A percentile compares a stretch with the other conserved stretches of the same genome.
Evolutionary conservation across 2,113 vertebrate species (phyloP).

Genomic region (Hyaena hyaena): DNA sequence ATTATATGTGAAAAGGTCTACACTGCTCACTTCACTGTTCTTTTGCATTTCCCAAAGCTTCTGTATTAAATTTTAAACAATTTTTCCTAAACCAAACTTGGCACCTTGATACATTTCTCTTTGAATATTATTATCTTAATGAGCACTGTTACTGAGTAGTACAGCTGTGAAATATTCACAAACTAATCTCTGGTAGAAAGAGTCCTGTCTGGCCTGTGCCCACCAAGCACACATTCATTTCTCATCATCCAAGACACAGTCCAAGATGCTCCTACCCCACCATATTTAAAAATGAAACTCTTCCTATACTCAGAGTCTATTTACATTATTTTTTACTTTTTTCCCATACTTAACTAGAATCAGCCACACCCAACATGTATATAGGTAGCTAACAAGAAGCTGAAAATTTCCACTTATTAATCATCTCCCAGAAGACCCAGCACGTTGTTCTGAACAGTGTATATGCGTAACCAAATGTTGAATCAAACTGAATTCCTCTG

Average conservation of each 20-base stretch:
- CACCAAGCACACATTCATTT: neutral
- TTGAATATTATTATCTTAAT: neutral
- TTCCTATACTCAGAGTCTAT: neutral
- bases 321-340: neutral
- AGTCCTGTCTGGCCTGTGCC: neutral
- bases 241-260: neutral
- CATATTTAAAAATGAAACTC: neutral
- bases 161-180: neutral
- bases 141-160: neutral
- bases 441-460: neutral
- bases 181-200: neutral
- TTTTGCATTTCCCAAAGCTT: neutral
- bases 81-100: neutral
- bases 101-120: neutral
- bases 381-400: neutral
- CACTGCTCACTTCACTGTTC: neutral
- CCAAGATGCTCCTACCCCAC: neutral
- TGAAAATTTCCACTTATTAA: neutral
- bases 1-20: neutral
- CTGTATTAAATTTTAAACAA: neutral
- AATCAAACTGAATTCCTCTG: neutral
- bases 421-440: neutral
- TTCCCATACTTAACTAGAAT: neutral
- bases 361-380: neutral
- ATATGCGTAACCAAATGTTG: neutral